phyloP scores from a whole-genome alignment of 2,113 vertebrate genomes.

The Paramisgurnus dabryanus region DNA sequence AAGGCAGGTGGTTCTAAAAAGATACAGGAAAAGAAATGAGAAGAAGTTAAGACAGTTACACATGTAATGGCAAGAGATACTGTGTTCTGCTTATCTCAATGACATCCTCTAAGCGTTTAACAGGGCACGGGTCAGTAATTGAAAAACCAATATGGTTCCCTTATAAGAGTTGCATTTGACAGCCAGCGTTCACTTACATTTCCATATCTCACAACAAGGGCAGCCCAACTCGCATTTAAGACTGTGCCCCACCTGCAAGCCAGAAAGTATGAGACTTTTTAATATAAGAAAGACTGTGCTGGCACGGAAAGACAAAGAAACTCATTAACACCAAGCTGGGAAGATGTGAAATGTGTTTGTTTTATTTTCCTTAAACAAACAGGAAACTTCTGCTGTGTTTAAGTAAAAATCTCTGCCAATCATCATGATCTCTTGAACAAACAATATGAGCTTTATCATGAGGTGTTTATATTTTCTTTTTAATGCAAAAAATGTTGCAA shows the following conservation, averaged over 20 bases:
- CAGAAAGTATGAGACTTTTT: slow-evolving; percentile 4
- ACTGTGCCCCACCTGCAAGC: slow-evolving; percentile 13
- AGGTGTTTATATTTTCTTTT: background rate
- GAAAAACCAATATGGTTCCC: slow-evolving; percentile 37
- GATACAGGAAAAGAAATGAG: slow-evolving; percentile 11
- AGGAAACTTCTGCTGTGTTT: background rate
- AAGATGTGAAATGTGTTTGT: slow-evolving; percentile 23
- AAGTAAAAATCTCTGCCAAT: slow-evolving; percentile 6
- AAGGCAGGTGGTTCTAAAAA: slow-evolving; percentile 9
- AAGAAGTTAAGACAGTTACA: slow-evolving; percentile 31
- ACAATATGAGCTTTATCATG: background rate
- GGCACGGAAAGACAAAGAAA: background rate
- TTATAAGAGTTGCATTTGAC: slow-evolving; percentile 15
- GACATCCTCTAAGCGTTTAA: slow-evolving; percentile 18
- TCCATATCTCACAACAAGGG: slow-evolving; percentile 2
- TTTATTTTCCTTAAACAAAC: background rate
- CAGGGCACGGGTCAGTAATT: slow-evolving; percentile 37
- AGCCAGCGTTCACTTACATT: background rate
- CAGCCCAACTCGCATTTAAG: slow-evolving; percentile 2
- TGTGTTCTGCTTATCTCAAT: slow-evolving; percentile 41
- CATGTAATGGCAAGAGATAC: slow-evolving; percentile 15
- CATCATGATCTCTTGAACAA: background rate
- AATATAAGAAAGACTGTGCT: background rate
- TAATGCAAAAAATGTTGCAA: background rate
- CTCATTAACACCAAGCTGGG: slow-evolving; percentile 15